Base-by-base conservation (phyloP, 2,797 vertebrate genomes). In the Hoplostethus atlanticus region DNA sequence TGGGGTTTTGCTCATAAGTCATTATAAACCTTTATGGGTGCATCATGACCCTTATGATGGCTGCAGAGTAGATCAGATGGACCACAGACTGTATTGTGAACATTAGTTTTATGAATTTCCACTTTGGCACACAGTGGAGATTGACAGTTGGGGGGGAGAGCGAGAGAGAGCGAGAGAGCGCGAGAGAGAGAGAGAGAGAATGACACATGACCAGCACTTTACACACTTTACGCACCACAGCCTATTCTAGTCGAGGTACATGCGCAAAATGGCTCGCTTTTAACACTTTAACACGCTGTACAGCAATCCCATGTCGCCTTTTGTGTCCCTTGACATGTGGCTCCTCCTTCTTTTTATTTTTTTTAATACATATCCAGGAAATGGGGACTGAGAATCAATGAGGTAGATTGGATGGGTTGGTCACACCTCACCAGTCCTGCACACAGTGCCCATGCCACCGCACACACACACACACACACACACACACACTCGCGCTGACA, bases 61-160 rank as follows among this genome's bases (percentile, higher is more conserved):
- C 70, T 78, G 81, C 73, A 79, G 79, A 68, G 74, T 52, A 67
- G 67, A 83, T 84, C 84, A 80, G 70, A 82, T 79, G 68, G 58
- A 83, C 79, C 68, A 38, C 71, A 79, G 72, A 73, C 77, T 64
- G 69, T 65, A 61, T 73, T 47, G 25, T 63, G 65, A 68, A 76
- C 56, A 63, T 75, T 81, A 83, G 75, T 56, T 78, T 77, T 78
- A 69, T 75, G 40, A 46, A 63, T 76, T 79, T 73, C 78, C 76
- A 70, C 64, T 85, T 84, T 75, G 78, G 67, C 59, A 51, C 69
- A 55, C 17, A 16, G 64, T 62, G 15, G 67, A 64, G 77, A 84
- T 53, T 76, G 69, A 79, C 75, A 66, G 73, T 21, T 21, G 21
- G 21, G 21, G 1, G 21, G 21, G 21, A 21, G 21, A 21, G 21